phyloP scores from a whole-genome alignment of 1,140 invertebrate genomes.

The Ericerus pela region DNA sequence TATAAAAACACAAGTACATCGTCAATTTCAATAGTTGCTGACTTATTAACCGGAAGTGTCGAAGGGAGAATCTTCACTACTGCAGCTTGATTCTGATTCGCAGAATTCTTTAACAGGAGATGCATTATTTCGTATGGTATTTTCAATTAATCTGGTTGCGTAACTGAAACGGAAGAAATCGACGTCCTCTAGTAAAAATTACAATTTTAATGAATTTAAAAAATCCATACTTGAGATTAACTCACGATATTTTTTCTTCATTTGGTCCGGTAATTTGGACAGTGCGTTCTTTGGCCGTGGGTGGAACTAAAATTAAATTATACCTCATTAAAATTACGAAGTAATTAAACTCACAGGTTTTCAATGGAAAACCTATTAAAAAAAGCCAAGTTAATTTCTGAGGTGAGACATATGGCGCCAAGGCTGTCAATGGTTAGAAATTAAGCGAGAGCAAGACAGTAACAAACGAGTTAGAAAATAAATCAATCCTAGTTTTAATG shows the following conservation, averaged over 20 bases:
- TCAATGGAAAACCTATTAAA: no score
- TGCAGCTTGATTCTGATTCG: conserved; percentile 47
- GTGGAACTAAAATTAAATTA: conserved; percentile 53
- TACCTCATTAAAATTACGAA: conserved; percentile 9
- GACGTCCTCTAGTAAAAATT: background rate
- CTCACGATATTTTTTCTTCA: conserved; percentile 81
- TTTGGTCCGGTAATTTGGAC: conserved; percentile 83
- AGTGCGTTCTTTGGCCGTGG: conserved; percentile 77
- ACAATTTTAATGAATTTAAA: background rate
- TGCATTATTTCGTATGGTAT: conserved; percentile 80
- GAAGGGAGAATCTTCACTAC: conserved; percentile 60
- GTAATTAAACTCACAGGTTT: background rate
- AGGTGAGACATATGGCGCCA: background rate
- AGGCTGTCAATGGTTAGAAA: no score
- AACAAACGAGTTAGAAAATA: no score
- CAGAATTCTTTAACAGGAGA: conserved; percentile 55
- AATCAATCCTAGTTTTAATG: no score
- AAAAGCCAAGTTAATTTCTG: background rate
- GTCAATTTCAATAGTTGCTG: no score
- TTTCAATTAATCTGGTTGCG: conserved; percentile 78
- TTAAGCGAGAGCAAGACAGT: no score
- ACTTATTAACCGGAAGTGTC: no score
- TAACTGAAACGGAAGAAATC: conserved; percentile 41
- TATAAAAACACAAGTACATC: no score
- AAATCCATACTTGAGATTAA: conserved; percentile 21